These are phyloP conservation scores for Xylota sylvarum DNA, from an alignment of 2,888 invertebrate species.

Conservation along the genomic window DNA sequence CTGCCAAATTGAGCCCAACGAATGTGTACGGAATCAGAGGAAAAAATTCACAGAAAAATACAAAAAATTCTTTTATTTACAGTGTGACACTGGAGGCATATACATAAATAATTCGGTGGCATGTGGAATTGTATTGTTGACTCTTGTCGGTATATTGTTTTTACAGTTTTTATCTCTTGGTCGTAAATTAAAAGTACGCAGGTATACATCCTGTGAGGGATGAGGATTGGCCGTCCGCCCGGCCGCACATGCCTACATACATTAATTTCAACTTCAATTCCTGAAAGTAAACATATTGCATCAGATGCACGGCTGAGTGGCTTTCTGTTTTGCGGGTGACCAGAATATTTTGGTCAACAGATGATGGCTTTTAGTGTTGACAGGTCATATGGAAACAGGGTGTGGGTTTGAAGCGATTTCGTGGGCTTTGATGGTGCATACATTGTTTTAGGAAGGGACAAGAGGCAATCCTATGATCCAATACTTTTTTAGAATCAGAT, in stretches of 20 bases:
- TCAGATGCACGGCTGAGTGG: slow-evolving; percentile 1
- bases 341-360: slow-evolving; percentile 7
- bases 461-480: no score
- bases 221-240: no score
- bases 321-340: slow-evolving; percentile 29
- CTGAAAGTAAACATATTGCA: slow-evolving; percentile 11
- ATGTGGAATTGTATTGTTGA: slow-evolving; percentile 39
- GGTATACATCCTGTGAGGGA: background rate
- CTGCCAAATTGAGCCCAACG: slow-evolving; percentile 22
- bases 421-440: no score
- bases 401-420: background rate
- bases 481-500: no score
- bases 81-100: slow-evolving; percentile 28
- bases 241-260: no score
- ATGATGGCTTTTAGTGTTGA: slow-evolving; percentile 17
- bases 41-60: background rate
- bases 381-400: background rate
- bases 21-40: background rate
- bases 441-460: no score
- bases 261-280: slow-evolving; percentile 23
- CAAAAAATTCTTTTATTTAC: slow-evolving; percentile 15
- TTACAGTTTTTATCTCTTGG: slow-evolving; percentile 6
- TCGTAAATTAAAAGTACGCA: background rate
- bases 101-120: slow-evolving; percentile 38
- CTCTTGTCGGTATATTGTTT: slow-evolving; percentile 17